Conservation (phyloP, 2,113 vertebrate species). For the Ptyas mucosa region DNA sequence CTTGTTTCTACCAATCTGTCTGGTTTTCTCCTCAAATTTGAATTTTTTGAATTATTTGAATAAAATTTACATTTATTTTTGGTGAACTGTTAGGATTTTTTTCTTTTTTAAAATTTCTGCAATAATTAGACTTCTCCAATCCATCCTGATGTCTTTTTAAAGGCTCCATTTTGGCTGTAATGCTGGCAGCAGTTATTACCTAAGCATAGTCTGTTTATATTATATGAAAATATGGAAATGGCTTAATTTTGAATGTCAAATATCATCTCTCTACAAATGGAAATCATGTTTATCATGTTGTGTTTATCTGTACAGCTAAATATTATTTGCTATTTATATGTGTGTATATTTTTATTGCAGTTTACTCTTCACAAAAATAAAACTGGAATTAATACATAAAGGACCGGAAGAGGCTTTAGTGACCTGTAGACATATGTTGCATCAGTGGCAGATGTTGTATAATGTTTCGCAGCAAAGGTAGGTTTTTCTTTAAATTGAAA, state of each 20-base stretch:
- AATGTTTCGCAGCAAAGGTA: constrained; percentile 83
- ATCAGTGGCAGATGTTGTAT: constrained; percentile 84
- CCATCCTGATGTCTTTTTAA: not conserved
- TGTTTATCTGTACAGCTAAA: not conserved
- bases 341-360: constrained; percentile 60
- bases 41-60: not conserved
- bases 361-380: constrained; percentile 93
- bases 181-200: not conserved
- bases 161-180: not conserved
- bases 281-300: constrained; percentile 20
- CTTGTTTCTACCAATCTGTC: not conserved
- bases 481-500: constrained; percentile 31
- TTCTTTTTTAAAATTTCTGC: not conserved
- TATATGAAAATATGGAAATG: not conserved
- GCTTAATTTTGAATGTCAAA: not conserved
- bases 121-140: not conserved
- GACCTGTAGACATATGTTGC: constrained; percentile 90
- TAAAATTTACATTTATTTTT: not conserved
- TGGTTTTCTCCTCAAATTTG: not conserved
- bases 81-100: not conserved
- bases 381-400: constrained; percentile 83
- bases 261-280: not conserved
- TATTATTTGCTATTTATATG: not conserved
- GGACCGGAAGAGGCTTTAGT: constrained; percentile 86
- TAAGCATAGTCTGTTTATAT: not conserved